Percentiles rank a stretch among this genome's conserved stretches.
These are phyloP conservation scores for Sparus aurata DNA, from an alignment of 2,797 vertebrate genomes.

Conservation along the genomic window DNA sequence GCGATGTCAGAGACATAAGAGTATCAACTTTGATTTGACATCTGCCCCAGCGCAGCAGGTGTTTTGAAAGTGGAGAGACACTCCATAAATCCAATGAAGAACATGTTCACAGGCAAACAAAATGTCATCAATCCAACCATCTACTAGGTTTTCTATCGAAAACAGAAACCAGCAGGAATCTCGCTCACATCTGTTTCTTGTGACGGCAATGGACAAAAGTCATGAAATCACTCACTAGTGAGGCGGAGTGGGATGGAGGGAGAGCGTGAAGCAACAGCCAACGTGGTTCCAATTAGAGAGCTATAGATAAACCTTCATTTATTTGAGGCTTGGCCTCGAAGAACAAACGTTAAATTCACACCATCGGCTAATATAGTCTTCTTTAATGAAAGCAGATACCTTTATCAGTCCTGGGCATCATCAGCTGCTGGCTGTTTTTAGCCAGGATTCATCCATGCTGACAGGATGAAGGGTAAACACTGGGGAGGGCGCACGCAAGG, in stretches of 20 bases:
- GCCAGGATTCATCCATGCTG: conserved; percentile 72
- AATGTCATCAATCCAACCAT: conserved; percentile 82
- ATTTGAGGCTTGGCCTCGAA: conserved; percentile 71
- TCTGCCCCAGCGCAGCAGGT: conserved; percentile 72
- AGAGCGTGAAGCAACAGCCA: conserved; percentile 63
- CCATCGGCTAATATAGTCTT: conserved; percentile 74
- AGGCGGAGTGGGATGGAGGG: conserved; percentile 60
- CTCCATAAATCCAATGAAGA: conserved; percentile 81
- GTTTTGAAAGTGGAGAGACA: conserved; percentile 77
- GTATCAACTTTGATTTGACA: conserved; percentile 66
- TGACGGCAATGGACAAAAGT: conserved; percentile 82
- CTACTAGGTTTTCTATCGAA: conserved; percentile 77
- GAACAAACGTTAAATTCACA: conserved; percentile 83
- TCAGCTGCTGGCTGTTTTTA: conserved; percentile 77
- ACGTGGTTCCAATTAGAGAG: conserved; percentile 85
- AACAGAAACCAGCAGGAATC: conserved; percentile 81
- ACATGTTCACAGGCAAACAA: conserved; percentile 85
- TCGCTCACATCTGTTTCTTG: conserved; percentile 85
- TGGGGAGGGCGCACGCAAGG: conserved; percentile 73
- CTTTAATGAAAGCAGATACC: conserved; percentile 81
- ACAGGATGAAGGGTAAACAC: conserved; percentile 79
- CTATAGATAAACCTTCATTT: conserved; percentile 85
- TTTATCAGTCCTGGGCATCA: conserved; percentile 80
- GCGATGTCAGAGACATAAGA: conserved; percentile 37
- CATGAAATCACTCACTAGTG: conserved; percentile 82